Conservation (phyloP, 2,888 invertebrate species). For the Parnassius orleans region DNA sequence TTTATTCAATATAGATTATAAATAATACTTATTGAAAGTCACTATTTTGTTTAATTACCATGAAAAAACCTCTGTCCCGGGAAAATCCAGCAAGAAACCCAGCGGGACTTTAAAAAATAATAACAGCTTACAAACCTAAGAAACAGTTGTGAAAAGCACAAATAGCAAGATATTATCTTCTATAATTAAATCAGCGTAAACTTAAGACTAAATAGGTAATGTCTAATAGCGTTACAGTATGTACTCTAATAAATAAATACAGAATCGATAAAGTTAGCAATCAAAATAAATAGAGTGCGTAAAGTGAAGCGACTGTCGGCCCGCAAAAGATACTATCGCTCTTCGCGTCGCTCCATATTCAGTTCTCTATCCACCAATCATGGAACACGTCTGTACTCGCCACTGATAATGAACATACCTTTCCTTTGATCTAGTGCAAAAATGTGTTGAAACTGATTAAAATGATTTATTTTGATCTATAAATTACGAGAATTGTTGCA, state of each 20-base stretch:
- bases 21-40: no score
- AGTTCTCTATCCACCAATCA: conserved; percentile 59
- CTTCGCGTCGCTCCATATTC: conserved; percentile 62
- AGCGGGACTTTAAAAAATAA: no score
- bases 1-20: background rate
- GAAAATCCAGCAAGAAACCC: no score
- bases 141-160: no score
- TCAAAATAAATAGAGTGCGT: conserved; percentile 31
- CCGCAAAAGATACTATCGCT: conserved; percentile 56
- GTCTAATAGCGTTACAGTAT: background rate
- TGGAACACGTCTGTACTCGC: conserved; percentile 56
- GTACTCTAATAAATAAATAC: background rate
- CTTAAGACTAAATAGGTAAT: background rate
- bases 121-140: no score
- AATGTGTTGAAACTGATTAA: background rate
- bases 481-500: background rate
- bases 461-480: no score
- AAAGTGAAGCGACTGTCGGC: conserved; percentile 40
- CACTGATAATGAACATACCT: conserved; percentile 52
- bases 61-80: no score
- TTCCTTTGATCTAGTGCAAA: conserved; percentile 57
- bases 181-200: no score
- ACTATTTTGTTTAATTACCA: no score
- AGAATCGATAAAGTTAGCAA: conserved; percentile 1
- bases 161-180: no score